Conservation (phyloP, 2,797 vertebrate species). For the Aplochiton taeniatus region DNA sequence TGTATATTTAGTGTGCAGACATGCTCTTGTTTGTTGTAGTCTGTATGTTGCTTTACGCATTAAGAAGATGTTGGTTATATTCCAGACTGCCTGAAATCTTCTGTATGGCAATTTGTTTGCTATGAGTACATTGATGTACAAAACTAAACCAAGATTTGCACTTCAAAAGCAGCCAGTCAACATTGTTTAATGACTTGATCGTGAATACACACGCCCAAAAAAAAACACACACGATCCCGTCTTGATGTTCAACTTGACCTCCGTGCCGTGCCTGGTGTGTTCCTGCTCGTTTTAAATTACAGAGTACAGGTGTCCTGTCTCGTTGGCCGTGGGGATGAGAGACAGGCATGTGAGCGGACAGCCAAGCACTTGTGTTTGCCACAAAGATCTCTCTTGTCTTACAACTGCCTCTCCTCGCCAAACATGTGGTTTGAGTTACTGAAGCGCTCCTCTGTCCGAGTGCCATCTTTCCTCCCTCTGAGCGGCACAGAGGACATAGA, state of each 20-base stretch:
- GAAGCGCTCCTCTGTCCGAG: constrained; percentile 62
- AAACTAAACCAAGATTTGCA: too few relatives aligned
- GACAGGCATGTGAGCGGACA: constrained; percentile 74
- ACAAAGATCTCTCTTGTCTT: constrained; percentile 81
- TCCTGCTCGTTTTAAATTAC: constrained; percentile 71
- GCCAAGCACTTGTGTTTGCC: constrained; percentile 76
- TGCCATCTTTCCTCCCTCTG: constrained; percentile 45
- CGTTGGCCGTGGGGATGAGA: constrained; percentile 61
- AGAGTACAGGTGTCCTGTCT: constrained; percentile 72
- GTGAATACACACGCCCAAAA: neutral
- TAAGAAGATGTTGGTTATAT: too few relatives aligned
- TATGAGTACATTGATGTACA: too few relatives aligned
- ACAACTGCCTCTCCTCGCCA: constrained; percentile 66
- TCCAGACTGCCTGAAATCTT: too few relatives aligned
- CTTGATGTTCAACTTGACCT: neutral
- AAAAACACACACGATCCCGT: neutral
- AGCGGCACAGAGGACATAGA: constrained; percentile 64
- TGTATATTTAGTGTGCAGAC: too few relatives aligned
- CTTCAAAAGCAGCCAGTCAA: constrained; percentile 23
- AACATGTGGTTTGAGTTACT: constrained; percentile 75
- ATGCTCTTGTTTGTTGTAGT: too few relatives aligned
- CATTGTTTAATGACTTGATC: neutral
- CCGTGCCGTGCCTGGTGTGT: constrained; percentile 31
- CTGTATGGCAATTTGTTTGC: too few relatives aligned
- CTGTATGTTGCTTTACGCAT: too few relatives aligned